Conservation (phyloP, 2,888 invertebrate species). For the Litoditis marina region DNA sequence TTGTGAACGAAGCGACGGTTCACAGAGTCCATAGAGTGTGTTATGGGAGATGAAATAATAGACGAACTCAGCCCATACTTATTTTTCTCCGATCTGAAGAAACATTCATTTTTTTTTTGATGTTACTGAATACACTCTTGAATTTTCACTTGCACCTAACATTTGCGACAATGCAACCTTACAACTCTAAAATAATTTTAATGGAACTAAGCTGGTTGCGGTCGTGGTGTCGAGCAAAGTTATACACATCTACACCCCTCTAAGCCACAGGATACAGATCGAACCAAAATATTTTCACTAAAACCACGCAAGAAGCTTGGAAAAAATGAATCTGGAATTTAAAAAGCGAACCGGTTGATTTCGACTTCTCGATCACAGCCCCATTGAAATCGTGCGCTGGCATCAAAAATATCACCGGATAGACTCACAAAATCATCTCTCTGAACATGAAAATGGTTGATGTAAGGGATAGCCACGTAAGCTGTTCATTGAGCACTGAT, state of each 20-base stretch:
- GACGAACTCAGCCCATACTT: slow-evolving; percentile 27
- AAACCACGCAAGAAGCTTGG: too few relatives aligned
- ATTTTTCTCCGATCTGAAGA: slow-evolving; percentile 30
- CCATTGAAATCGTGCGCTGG: slow-evolving; percentile 57
- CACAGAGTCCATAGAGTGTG: slow-evolving; percentile 32
- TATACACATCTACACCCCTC: too few relatives aligned
- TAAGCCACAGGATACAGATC: too few relatives aligned
- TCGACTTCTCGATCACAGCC: slow-evolving; percentile 37
- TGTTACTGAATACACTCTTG: too few relatives aligned
- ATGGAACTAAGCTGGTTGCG: too few relatives aligned
- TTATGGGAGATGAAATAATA: slow-evolving; percentile 32
- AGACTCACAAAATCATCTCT: slow-evolving; percentile 29
- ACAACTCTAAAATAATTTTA: too few relatives aligned
- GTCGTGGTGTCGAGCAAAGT: too few relatives aligned
- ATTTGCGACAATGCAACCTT: background rate
- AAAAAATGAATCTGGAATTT: too few relatives aligned
- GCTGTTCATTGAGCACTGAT: too few relatives aligned
- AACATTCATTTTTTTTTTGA: background rate
- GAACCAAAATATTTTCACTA: too few relatives aligned
- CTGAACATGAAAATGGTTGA: slow-evolving; percentile 23
- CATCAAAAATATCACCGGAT: slow-evolving; percentile 33
- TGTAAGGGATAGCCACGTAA: too few relatives aligned
- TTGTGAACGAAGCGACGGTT: slow-evolving; percentile 43
- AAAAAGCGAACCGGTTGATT: slow-evolving; percentile 33
- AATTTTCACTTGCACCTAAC: background rate